phyloP scores from a whole-genome alignment of 2,888 invertebrate species.

The Empis livida region DNA sequence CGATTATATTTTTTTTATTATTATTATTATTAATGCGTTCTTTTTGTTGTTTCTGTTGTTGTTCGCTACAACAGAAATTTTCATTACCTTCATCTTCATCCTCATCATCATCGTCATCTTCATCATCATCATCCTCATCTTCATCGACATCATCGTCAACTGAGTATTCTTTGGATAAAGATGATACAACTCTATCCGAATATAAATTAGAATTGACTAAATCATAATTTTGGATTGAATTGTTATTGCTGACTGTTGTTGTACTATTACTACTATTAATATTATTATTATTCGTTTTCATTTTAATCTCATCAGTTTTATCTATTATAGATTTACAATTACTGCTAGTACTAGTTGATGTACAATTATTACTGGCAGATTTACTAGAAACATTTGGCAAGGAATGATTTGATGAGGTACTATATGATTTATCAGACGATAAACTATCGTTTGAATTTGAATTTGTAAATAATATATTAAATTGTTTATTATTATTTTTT shows the following conservation, averaged over 20 bases:
- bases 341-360: no score
- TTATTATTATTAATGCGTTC: conserved; percentile 20
- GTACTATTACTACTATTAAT: background rate
- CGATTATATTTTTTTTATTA: background rate
- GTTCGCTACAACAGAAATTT: conserved; percentile 2
- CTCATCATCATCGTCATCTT: background rate
- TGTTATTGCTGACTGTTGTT: background rate
- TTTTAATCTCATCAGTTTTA: background rate
- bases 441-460: conserved; percentile 32
- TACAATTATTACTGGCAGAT: background rate
- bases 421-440: conserved; percentile 17
- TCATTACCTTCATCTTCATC: background rate
- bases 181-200: no score
- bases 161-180: background rate
- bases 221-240: no score
- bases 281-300: background rate
- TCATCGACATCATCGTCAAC: conserved; percentile 13
- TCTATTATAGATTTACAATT: no score
- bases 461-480: conserved; percentile 24
- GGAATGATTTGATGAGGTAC: conserved; percentile 18
- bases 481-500: conserved; percentile 1
- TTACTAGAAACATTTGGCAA: conserved; percentile 13
- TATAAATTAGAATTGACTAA: no score
- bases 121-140: conserved; percentile 17
- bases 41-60: background rate